Evolutionary conservation across 2,888 invertebrate genomes (phyloP), one percentile per base, ranked within the genome.

Genomic region (Chrysotoxum bicinctum): DNA sequence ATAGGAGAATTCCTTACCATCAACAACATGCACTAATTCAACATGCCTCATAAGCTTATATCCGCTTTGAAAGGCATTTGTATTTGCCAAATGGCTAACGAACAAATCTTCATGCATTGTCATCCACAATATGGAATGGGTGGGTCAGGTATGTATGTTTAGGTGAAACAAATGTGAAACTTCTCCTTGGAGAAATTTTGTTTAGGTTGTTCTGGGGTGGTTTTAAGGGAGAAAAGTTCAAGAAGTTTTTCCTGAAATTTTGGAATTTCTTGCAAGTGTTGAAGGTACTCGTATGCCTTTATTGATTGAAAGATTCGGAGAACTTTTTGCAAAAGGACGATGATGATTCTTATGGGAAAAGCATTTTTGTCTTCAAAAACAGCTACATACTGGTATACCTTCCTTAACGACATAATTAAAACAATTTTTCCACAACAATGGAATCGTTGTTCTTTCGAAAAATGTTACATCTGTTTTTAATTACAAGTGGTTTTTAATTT

Each of bases 191-290:
- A 37, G 7, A 23, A 5, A 16, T 3, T 12, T 19, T 66, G 43
- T 78, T 48, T 56, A 58, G 50, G 2, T 3, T 40, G 5, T 2
- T 40, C 8, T 7, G 3, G 16, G 16, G 2, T 26, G 26, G n/a
- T n/a, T 23, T 21, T 23, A 9, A 14, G 19, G n/a, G 9, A n/a
- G 16, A 70, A 78, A 72, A 72, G 78, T 78, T 78, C 35, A n/a
- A n/a, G 23, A 78, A 72, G 37, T 52, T 72, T 64, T 52, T 14
- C 32, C 12, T 23, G 10, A 54, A 43, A 45, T 69, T 43, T 58
- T 16, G 3, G 62, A 54, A 56, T 56, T 64, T 64, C 35, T 37
- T 48, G 56, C 54, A 77, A 70, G n/a, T n/a, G n/a, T n/a, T n/a
- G n/a, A n/a, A n/a, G n/a, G n/a, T n/a, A n/a, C n/a, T n/a, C n/a